Evolutionary conservation across 1,140 invertebrate genomes (phyloP).

Genomic region (Bathynomus jamesi): DNA sequence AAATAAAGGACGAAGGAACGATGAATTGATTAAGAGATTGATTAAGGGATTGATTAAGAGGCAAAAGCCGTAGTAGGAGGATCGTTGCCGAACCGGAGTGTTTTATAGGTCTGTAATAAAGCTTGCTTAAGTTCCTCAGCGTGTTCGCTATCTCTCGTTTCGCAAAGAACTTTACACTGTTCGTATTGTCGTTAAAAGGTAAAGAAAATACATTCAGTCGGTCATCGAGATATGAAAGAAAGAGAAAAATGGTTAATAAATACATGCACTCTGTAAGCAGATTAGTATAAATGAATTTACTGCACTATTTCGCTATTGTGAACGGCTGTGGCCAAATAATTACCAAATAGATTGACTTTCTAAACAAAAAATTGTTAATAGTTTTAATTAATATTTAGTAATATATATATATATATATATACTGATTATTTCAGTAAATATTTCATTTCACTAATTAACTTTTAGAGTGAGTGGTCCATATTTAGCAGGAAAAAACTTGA

Average conservation of each 20-base stretch:
- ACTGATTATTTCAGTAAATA: neutral
- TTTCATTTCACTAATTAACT: neutral
- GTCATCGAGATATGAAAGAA: neutral
- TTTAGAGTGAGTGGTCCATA: neutral
- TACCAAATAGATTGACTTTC: neutral
- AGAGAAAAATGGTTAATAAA: neutral
- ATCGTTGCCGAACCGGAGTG: neutral
- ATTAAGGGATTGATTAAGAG: no score
- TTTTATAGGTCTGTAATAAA: conserved; percentile 52
- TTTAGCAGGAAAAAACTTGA: neutral
- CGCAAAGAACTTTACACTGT: conserved; percentile 71
- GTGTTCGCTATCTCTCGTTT: conserved; percentile 73
- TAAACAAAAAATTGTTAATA: neutral
- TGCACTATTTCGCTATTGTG: neutral
- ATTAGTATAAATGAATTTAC: neutral
- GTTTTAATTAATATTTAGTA: neutral
- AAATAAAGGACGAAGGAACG: no score
- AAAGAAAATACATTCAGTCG: neutral
- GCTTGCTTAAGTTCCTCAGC: conserved; percentile 56
- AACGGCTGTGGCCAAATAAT: neutral
- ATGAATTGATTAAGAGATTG: no score
- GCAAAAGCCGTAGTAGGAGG: no score
- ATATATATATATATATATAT: neutral
- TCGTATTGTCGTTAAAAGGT: neutral
- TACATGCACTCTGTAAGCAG: neutral